Evolutionary conservation across 2,797 vertebrate genomes (phyloP).

Genomic region (Amazona ochrocephala): DNA sequence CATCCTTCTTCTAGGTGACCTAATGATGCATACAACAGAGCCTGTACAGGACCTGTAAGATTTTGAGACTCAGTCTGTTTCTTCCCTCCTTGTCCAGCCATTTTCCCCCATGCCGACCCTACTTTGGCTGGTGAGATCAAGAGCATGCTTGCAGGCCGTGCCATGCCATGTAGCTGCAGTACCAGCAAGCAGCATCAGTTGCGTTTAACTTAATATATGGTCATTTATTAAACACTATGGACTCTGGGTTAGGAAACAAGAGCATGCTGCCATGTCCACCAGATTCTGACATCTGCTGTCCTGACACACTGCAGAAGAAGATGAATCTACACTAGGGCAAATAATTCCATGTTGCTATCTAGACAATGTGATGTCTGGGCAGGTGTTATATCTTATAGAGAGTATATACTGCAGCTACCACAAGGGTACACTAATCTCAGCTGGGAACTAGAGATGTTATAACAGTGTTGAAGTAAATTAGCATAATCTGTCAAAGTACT

Average conservation of each 20-base stretch:
- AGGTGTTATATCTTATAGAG: not conserved
- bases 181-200: rapidly evolving
- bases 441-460: not conserved
- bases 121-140: not conserved
- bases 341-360: not conserved
- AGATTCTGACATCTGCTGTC: not conserved
- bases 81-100: not conserved
- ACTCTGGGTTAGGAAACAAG: not conserved
- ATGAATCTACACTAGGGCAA: not conserved
- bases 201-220: rapidly evolving
- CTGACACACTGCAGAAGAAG: not conserved
- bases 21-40: rapidly evolving
- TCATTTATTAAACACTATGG: not conserved
- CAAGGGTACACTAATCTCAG: not conserved
- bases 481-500: not conserved
- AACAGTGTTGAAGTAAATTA: not conserved
- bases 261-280: rapidly evolving
- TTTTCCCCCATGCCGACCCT: not conserved
- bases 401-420: not conserved
- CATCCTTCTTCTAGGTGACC: not conserved
- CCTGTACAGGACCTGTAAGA: not conserved
- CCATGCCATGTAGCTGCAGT: not conserved
- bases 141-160: not conserved
- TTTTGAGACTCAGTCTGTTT: not conserved
- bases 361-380: not conserved